Conservation (phyloP, 2,113 vertebrate genomes). For the Myiagra hebetior region DNA sequence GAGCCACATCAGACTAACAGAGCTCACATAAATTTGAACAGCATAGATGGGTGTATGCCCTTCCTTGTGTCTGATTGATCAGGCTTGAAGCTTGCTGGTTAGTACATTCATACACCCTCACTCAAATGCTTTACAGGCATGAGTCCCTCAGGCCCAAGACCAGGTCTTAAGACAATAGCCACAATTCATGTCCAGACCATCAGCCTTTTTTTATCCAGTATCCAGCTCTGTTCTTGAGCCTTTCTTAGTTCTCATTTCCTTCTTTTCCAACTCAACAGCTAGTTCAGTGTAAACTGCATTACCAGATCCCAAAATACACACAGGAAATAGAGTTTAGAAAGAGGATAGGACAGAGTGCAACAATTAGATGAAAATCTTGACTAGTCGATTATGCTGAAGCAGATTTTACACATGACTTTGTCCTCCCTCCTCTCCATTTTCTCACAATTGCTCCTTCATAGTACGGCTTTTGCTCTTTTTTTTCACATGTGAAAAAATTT, state of each 20-base stretch:
- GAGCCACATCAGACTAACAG: not conserved
- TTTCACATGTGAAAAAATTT: not conserved
- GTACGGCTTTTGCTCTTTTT: not conserved
- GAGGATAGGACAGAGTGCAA: not conserved
- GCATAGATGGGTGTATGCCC: not conserved
- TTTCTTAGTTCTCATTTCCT: not conserved
- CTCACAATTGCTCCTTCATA: rapidly evolving
- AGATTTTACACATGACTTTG: not conserved
- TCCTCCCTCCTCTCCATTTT: not conserved
- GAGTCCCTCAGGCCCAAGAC: not conserved
- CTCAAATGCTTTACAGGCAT: rapidly evolving
- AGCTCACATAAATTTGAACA: not conserved
- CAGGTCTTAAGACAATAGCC: not conserved
- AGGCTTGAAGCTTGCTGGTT: not conserved
- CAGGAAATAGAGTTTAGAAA: not conserved
- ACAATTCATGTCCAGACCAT: not conserved
- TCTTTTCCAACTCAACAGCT: not conserved
- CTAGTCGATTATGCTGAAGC: not conserved
- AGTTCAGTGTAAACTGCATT: not conserved
- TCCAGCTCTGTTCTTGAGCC: not conserved
- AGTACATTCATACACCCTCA: not conserved
- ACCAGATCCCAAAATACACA: not conserved
- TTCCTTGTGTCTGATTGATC: not conserved
- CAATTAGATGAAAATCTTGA: not conserved
- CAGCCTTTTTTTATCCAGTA: not conserved